Percentiles rank a stretch among this genome's conserved stretches.
Conservation (phyloP, 2,113 vertebrate genomes). For the Cyanocitta stelleri region DNA sequence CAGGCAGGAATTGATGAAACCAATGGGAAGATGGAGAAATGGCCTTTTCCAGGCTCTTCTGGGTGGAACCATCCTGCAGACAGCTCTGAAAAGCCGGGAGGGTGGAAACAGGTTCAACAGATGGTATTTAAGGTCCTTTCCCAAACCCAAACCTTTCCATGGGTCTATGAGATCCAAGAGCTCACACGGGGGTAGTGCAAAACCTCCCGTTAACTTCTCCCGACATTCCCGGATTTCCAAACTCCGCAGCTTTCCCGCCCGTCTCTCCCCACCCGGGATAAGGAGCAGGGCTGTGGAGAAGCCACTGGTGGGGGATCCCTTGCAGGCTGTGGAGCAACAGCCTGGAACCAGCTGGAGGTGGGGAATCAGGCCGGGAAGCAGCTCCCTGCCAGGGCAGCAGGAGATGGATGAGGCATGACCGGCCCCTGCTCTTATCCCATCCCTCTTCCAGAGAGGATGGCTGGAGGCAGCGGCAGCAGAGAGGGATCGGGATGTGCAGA, state of each 20-base stretch:
- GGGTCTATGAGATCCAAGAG: background rate
- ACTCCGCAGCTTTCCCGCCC: background rate
- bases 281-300: background rate
- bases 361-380: background rate
- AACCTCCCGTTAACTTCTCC: background rate
- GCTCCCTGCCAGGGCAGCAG: background rate
- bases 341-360: background rate
- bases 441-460: background rate
- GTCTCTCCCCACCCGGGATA: background rate
- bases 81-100: background rate
- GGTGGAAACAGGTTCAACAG: background rate
- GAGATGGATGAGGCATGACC: background rate
- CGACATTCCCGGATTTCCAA: background rate
- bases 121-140: background rate
- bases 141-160: background rate
- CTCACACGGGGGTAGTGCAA: rapidly evolving
- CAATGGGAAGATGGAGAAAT: background rate
- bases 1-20: background rate
- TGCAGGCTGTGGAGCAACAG: background rate
- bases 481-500: background rate
- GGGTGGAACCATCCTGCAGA: background rate
- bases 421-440: rapidly evolving
- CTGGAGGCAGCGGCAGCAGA: background rate
- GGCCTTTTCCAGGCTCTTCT: background rate
- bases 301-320: background rate